Evolutionary conservation across 2,797 vertebrate genomes (phyloP), one percentile per base, ranked within the genome.

Genomic region (Uromys caudimaculatus): DNA sequence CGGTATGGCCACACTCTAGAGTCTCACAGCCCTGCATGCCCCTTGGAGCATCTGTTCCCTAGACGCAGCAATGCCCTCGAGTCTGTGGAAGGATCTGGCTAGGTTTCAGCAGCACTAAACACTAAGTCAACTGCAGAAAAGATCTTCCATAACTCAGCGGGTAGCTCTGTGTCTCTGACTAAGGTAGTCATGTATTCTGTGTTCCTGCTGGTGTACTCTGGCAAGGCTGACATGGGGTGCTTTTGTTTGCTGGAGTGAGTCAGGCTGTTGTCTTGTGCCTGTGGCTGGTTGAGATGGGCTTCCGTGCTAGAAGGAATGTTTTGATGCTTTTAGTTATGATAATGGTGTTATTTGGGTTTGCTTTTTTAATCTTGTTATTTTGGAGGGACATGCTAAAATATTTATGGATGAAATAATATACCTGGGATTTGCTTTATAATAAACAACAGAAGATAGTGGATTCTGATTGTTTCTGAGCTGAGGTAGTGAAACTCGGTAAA

Each of bases 371-470:
- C 60, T 77, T n/a, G 23, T 87, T 95, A 47, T 88, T 95, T 64
- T 75, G 81, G 83, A 87, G 64, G 73, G 84, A 56, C 27, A 13
- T 91, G 38, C 27, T 75, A 35, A 94, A 69, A 83, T 95, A 83
- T 69, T 82, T 96, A 60, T 38, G 76, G 81, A 71, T 82, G 38
- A 44, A 86, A 78, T 88, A 47, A 62, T 52, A 71, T 87, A 23
- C 76, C n/a, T 94, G 71, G 56, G 41, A 35, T 82, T 95, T 75
- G n/a, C 73, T 85, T 95, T 56, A 67, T 54, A 73, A 83, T 88
- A 86, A 85, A 10, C 69, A 13, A 6, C 56, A 3, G 77, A 38
- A 71, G 79, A 47, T n/a, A 83, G 56, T 44, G 24, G 27, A 17
- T 38, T 44, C 52, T 32, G 3, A 69, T 54, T 62, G n/a, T 21